A percentile compares a stretch with the other conserved stretches of the same genome.
Evolutionary conservation across 1,140 invertebrate genomes (phyloP).

Genomic region (Leptinotarsa undecemlineata): DNA sequence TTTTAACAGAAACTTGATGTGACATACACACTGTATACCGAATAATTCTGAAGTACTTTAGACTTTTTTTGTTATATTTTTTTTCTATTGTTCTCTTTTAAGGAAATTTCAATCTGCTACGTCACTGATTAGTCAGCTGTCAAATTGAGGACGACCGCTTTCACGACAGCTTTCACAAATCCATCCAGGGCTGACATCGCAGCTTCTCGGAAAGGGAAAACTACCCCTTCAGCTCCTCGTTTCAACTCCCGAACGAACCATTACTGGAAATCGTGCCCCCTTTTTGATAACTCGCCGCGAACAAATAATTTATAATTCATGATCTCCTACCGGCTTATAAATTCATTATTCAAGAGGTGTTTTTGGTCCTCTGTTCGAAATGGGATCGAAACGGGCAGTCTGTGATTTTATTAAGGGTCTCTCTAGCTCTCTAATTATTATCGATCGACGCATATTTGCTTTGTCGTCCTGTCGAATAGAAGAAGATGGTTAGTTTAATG

Average conservation of each 20-base stretch:
- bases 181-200: no score
- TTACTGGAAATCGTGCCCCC: neutral
- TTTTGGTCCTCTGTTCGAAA: constrained; percentile 6
- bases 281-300: constrained; percentile 8
- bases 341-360: constrained; percentile 4
- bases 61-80: no score
- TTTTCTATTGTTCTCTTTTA: no score
- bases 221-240: no score
- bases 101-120: no score
- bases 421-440: constrained; percentile 3
- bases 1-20: no score
- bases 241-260: neutral
- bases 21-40: no score
- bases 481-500: neutral
- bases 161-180: no score
- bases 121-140: no score
- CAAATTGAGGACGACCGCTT: no score
- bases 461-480: neutral
- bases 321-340: neutral
- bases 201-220: no score
- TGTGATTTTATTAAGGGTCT: neutral
- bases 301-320: constrained; percentile 6
- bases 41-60: no score
- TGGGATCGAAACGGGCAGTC: neutral
- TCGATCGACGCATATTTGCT: neutral